Conservation (phyloP, 2,113 vertebrate genomes). For the Pseudopipra pipra region DNA sequence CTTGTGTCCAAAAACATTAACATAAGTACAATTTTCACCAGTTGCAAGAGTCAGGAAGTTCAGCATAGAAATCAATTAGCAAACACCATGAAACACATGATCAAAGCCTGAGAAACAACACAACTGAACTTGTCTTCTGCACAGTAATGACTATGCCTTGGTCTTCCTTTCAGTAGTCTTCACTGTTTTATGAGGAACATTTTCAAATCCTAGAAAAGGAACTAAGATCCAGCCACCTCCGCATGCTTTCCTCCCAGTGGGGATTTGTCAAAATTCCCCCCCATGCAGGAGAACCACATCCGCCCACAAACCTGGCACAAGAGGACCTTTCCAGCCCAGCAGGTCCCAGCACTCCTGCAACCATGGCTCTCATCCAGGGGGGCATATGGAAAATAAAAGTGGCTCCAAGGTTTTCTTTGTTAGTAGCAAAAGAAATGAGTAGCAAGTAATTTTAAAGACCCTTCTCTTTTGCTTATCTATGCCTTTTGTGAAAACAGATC, state of each 20-base stretch:
- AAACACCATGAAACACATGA: background rate
- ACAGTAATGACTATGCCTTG: background rate
- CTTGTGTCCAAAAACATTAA: background rate
- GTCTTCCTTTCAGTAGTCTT: background rate
- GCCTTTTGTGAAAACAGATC: background rate
- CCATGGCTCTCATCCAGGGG: rapidly evolving
- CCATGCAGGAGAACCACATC: background rate
- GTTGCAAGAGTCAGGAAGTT: background rate
- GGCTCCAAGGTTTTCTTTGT: background rate
- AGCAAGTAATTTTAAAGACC: background rate
- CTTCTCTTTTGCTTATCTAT: background rate
- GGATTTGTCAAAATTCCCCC: background rate
- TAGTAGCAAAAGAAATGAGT: background rate
- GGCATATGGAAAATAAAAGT: background rate
- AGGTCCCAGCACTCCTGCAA: background rate
- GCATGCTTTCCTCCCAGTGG: rapidly evolving
- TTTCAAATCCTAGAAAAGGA: background rate
- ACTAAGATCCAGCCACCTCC: background rate
- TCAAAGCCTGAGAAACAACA: background rate
- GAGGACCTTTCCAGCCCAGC: background rate
- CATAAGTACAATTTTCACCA: background rate
- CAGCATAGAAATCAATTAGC: background rate
- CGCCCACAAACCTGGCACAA: background rate
- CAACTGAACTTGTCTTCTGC: background rate
- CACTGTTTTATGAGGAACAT: background rate